Base-by-base conservation (phyloP, 2,113 vertebrate species). In the Anser brachyrhynchus region DNA sequence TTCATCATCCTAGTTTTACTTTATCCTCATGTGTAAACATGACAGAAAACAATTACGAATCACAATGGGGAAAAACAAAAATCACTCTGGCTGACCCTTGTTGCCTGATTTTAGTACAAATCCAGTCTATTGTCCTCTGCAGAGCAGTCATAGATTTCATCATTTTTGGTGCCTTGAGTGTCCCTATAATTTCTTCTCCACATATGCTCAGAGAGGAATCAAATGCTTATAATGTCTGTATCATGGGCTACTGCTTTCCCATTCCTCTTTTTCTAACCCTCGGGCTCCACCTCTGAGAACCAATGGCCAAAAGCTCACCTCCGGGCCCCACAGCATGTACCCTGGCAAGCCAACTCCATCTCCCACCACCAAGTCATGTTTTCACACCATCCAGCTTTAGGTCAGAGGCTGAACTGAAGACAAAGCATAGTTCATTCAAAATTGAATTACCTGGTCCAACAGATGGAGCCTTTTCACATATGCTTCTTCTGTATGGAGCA, bases 391-490 rank as follows among this genome's bases (percentile, higher is more conserved):
- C 11, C 33, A 41, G 57, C 41, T 71, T 10, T 1, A 65, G 37
- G 31, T 76, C 26, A 70, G 31, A 57, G 37, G 35, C 28, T 23
- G 67, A 49, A 54, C 28, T 33, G 37, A 16, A 74, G 26, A 69
- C 13, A 37, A 85, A 82, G 46, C 35, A 39, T 17, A 91, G n/a
- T 46, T 73, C 26, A 77, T 77, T 89, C 11, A 43, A 58, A 93
- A 76, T 7, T 26, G 7, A 62, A 81, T 95, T 98, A 99, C 99
- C 99, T 99, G 99, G 97, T 99, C 99, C 80, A 99, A 98, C 74
- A 99, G 98, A 97, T 99, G 98, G 59, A 99, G 98, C 89, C 99
- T 97, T 96, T 97, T 99, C 69, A 99, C 98, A 12, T 99, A 99
- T 0, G 99, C 99, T 96, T 99, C 99, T 97, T 99, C 99, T 0